Evolutionary conservation across 53 echinoderm and acorn worm species (phyloP).

Genomic region (Holothuria scabra): DNA sequence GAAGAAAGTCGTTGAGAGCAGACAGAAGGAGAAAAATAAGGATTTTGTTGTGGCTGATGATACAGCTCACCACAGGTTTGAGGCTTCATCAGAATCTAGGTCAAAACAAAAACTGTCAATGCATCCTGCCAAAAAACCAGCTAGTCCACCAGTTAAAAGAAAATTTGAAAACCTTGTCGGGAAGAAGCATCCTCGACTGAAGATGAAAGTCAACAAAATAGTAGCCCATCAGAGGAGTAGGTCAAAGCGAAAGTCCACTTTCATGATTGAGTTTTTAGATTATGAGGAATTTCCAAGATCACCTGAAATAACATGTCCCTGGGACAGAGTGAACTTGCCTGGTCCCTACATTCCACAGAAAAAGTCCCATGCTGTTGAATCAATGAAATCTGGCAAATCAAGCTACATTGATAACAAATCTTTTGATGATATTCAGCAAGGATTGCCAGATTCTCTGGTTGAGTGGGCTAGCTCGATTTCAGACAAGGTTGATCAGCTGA

Average conservation of each 20-base stretch:
- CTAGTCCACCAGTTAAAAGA: neutral
- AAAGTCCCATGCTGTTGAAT: neutral
- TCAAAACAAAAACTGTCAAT: neutral
- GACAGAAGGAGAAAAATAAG: neutral
- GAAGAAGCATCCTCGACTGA: slow-evolving; percentile 48
- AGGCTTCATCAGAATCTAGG: neutral
- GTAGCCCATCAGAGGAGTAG: slow-evolving; percentile 30
- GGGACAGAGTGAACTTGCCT: slow-evolving; percentile 57
- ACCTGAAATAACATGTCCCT: slow-evolving; percentile 55
- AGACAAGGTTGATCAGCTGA: too few relatives aligned
- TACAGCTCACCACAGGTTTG: neutral
- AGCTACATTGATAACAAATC: too few relatives aligned
- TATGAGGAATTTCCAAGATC: slow-evolving; percentile 31
- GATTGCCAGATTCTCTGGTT: too few relatives aligned
- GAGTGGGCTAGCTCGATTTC: too few relatives aligned
- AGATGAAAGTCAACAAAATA: slow-evolving; percentile 37
- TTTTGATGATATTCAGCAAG: too few relatives aligned
- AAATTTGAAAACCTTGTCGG: slow-evolving; percentile 17
- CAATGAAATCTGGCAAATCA: too few relatives aligned
- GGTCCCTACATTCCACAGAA: slow-evolving; percentile 61
- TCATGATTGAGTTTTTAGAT: neutral
- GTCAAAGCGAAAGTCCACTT: slow-evolving; percentile 13
- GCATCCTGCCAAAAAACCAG: neutral
- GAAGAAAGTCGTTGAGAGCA: slow-evolving; percentile 33
- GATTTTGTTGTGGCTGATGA: too few relatives aligned